These are phyloP conservation scores for Sphenopsis melanotis DNA, from an alignment of 2,797 vertebrate species.

Conservation along the genomic window DNA sequence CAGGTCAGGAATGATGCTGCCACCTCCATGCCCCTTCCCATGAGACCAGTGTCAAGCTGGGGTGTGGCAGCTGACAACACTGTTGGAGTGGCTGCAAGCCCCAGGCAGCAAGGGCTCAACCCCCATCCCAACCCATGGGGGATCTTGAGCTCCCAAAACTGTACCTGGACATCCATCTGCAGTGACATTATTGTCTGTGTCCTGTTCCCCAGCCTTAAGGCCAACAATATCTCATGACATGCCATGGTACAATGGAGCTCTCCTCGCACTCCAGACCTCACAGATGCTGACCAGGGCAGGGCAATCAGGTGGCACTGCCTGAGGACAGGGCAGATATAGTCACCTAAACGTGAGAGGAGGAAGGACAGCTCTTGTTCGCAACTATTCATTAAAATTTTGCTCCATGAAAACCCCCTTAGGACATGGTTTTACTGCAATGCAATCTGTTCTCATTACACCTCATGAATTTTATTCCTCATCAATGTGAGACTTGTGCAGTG, in stretches of 20 bases:
- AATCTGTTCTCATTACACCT: not conserved
- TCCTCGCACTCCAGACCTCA: not conserved
- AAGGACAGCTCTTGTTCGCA: not conserved
- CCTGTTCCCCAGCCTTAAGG: not conserved
- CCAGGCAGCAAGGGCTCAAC: not conserved
- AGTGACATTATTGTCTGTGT: not conserved
- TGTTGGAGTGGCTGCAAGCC: not conserved
- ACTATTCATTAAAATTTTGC: not conserved
- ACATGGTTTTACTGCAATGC: not conserved
- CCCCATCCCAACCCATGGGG: not conserved
- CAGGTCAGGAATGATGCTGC: not conserved
- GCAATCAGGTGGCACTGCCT: not conserved
- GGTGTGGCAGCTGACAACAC: not conserved
- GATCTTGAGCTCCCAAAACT: not conserved
- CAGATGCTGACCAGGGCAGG: not conserved
- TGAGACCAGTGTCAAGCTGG: not conserved
- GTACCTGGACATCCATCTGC: not conserved
- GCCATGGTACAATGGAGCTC: accelerated
- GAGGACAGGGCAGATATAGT: not conserved
- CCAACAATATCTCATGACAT: accelerated
- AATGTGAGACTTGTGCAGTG: not conserved
- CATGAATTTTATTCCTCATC: not conserved
- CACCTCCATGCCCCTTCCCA: not conserved
- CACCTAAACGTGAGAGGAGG: accelerated
- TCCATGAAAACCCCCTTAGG: not conserved